These are phyloP conservation scores for Plagodis pulveraria DNA, from an alignment of 2,888 invertebrate genomes.

Conservation along the genomic window DNA sequence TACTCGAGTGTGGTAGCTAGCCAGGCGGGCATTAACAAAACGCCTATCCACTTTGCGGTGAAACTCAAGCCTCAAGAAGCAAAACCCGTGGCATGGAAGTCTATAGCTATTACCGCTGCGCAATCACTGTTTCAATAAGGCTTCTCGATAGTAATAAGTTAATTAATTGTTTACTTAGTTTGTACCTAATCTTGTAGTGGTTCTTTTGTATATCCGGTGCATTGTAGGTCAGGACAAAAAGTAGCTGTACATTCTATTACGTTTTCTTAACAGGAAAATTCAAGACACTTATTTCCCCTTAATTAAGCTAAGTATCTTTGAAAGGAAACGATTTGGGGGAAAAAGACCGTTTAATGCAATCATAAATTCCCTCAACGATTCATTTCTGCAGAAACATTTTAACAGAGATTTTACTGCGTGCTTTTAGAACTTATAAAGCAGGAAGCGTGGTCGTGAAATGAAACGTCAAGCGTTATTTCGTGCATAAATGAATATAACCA, in stretches of 20 bases:
- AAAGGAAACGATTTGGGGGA: conserved; percentile 16
- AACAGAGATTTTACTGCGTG: conserved; percentile 14
- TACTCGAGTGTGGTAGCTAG: too few species aligned
- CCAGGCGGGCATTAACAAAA: too few species aligned
- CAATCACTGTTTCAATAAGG: too few species aligned
- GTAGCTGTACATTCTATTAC: not conserved
- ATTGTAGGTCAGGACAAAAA: too few species aligned
- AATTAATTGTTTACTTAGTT: too few species aligned
- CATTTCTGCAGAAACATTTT: conserved; percentile 13
- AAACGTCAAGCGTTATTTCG: conserved; percentile 16
- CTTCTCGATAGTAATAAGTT: too few species aligned
- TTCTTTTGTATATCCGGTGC: too few species aligned
- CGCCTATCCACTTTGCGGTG: too few species aligned
- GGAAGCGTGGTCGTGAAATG: conserved; percentile 13
- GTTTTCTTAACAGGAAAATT: conserved; percentile 16
- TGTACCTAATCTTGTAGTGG: too few species aligned
- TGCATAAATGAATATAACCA: conserved; percentile 10
- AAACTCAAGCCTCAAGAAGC: too few species aligned
- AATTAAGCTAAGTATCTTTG: conserved; percentile 12
- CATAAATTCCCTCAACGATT: conserved; percentile 5
- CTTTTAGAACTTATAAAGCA: conserved; percentile 13
- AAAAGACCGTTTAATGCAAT: conserved; percentile 12
- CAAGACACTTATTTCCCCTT: conserved; percentile 13
- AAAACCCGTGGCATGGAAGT: too few species aligned
- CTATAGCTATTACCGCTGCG: too few species aligned